Evolutionary conservation across 2,797 vertebrate genomes (phyloP).

Genomic region (Anabas testudineus): DNA sequence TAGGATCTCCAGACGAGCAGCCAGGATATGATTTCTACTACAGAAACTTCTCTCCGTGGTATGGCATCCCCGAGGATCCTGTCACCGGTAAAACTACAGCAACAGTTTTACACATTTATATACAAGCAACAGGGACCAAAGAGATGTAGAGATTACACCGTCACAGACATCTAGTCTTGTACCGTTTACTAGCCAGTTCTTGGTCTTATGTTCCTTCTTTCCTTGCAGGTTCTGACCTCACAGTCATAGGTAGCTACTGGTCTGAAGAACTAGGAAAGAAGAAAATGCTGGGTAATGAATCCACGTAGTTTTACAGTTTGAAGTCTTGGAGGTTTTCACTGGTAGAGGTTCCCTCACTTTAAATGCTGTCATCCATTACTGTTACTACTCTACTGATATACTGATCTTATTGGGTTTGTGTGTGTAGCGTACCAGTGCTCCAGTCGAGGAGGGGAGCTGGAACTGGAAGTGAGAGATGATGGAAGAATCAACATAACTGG

Average conservation of each 20-base stretch:
- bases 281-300: constrained; percentile 87
- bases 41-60: constrained; percentile 92
- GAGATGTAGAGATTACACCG: background rate
- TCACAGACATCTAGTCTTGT: background rate
- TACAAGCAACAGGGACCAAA: background rate
- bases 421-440: constrained; percentile 92
- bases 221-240: constrained; percentile 89
- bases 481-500: constrained; percentile 88
- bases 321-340: background rate
- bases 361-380: too few relatives aligned
- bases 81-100: constrained; percentile 87
- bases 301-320: background rate
- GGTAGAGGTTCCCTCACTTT: too few relatives aligned
- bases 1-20: constrained; percentile 80
- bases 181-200: background rate
- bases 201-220: constrained; percentile 1
- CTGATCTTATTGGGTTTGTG: constrained; percentile 15
- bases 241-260: constrained; percentile 92
- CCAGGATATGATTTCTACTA: constrained; percentile 93
- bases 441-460: constrained; percentile 87
- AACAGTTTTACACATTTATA: background rate
- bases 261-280: constrained; percentile 90
- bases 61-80: constrained; percentile 91
- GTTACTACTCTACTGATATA: background rate
- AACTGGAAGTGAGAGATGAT: constrained; percentile 83